Percentiles rank a stretch among this genome's conserved stretches.
Conservation (phyloP, 2,888 invertebrate genomes). For the Agrochola litura region DNA sequence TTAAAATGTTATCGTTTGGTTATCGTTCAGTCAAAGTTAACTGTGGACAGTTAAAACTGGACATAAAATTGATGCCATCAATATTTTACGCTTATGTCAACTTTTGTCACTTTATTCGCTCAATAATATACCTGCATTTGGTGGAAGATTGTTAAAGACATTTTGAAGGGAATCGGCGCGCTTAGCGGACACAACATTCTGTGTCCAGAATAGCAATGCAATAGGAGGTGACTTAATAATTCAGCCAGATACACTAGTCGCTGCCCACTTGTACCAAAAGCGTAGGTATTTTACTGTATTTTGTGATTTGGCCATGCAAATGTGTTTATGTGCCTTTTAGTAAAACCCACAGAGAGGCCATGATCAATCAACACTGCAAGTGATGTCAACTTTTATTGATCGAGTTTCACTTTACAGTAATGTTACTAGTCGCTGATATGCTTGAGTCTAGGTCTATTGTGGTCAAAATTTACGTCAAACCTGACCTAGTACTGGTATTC, state of each 20-base stretch:
- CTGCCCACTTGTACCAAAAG: not conserved
- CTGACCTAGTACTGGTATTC: not conserved
- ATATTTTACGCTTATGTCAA: not conserved
- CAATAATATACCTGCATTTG: not conserved
- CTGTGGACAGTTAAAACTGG: not conserved
- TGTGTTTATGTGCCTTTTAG: not conserved
- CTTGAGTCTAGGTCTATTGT: not conserved
- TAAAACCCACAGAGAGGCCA: not conserved
- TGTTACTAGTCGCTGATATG: too few relatives aligned
- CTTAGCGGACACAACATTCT: too few relatives aligned
- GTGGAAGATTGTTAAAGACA: not conserved
- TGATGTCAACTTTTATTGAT: too few relatives aligned
- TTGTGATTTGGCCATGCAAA: not conserved
- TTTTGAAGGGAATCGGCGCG: not conserved
- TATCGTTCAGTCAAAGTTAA: constrained; percentile 2
- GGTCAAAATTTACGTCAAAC: not conserved
- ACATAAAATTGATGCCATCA: not conserved
- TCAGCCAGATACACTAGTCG: not conserved
- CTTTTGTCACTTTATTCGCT: not conserved
- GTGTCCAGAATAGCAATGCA: not conserved
- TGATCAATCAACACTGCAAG: not conserved
- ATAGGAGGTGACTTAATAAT: not conserved
- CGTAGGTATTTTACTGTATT: not conserved
- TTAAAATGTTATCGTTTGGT: not conserved
- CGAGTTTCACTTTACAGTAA: not conserved